Evolutionary conservation across 1,140 invertebrate species (phyloP).

Genomic region (Cydia amplana): DNA sequence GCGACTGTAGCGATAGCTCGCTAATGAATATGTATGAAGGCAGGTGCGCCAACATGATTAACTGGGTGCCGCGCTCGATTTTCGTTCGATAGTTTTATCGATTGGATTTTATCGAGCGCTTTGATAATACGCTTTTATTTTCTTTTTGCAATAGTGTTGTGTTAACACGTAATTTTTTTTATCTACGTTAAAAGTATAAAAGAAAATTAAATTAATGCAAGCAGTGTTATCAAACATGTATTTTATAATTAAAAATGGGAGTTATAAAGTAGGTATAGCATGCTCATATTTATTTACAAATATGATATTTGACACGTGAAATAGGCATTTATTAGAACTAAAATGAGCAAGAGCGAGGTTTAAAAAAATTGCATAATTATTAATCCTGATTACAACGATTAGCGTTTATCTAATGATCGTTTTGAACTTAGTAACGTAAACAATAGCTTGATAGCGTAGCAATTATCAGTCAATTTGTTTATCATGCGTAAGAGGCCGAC

Average conservation of each 20-base stretch:
- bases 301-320: too few species aligned
- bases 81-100: constrained; percentile 60
- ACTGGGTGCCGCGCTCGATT: constrained; percentile 72
- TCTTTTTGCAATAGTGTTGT: neutral
- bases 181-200: neutral
- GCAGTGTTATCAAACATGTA: too few species aligned
- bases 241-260: too few species aligned
- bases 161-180: neutral
- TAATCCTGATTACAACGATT: too few species aligned
- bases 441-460: neutral
- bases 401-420: neutral
- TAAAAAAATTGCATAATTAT: too few species aligned
- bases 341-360: too few species aligned
- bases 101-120: constrained; percentile 52
- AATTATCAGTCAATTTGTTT: constrained; percentile 17
- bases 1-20: constrained; percentile 60
- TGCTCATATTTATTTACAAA: too few species aligned
- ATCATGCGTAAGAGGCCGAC: neutral
- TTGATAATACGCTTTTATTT: constrained; percentile 14
- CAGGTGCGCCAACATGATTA: constrained; percentile 71
- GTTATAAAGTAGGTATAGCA: too few species aligned
- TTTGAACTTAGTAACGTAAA: neutral
- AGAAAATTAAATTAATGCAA: too few species aligned
- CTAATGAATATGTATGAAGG: constrained; percentile 75
- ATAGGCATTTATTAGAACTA: too few species aligned